A percentile compares a stretch with the other conserved stretches of the same genome.
Evolutionary conservation across 1,140 invertebrate species (phyloP).

Genomic region (Drosophila funebris): DNA sequence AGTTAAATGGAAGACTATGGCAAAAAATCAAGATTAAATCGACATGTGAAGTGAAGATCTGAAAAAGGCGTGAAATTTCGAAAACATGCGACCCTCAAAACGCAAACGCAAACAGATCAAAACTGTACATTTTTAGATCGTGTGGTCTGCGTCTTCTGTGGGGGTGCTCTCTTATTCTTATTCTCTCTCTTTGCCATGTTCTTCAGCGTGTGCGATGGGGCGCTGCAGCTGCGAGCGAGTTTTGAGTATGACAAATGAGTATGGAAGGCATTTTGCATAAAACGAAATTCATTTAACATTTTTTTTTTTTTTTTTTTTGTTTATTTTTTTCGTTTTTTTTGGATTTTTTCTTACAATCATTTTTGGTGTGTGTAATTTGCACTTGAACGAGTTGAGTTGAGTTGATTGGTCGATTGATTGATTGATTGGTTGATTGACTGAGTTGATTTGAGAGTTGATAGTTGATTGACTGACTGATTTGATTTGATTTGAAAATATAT

Average conservation of each 20-base stretch:
- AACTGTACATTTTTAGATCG: conserved; percentile 49
- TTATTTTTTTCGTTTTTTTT: conserved; percentile 45
- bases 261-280: conserved; percentile 69
- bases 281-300: conserved; percentile 36
- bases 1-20: conserved; percentile 47
- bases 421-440: conserved; percentile 70
- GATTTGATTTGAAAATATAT: conserved; percentile 83
- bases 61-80: conserved; percentile 5
- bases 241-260: conserved; percentile 67
- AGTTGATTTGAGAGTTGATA: conserved; percentile 42
- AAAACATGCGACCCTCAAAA: conserved; percentile 11
- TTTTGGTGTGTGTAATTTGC: conserved; percentile 42
- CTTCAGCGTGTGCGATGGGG: conserved; percentile 36
- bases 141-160: not conserved
- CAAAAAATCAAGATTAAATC: conserved; percentile 32
- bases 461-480: conserved; percentile 80
- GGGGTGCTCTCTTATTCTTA: conserved; percentile 3
- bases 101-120: conserved; percentile 13
- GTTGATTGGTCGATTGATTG: conserved; percentile 77
- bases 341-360: conserved; percentile 31
- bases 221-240: conserved; percentile 40
- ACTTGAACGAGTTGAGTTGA: conserved; percentile 54
- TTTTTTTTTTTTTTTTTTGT: conserved; percentile 43
- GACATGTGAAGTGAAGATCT: not conserved
- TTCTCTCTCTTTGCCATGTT: conserved; percentile 46